Evolutionary conservation across 2,888 invertebrate genomes (phyloP).

Genomic region (Nemoura dubitans): DNA sequence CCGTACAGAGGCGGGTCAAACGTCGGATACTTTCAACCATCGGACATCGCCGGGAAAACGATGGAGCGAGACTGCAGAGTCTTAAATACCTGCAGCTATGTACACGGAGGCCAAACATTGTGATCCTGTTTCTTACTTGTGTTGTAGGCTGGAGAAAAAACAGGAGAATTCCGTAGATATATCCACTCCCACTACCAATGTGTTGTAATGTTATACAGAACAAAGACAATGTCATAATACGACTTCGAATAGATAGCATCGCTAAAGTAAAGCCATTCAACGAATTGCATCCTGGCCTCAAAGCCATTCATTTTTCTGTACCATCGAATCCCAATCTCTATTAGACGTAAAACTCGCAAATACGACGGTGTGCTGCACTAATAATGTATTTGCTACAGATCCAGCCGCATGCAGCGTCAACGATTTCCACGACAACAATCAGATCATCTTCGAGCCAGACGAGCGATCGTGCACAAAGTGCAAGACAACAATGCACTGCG

Average conservation of each 20-base stretch:
- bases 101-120: too few species aligned
- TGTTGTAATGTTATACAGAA: not conserved
- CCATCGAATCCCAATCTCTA: not conserved
- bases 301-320: not conserved
- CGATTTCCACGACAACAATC: not conserved
- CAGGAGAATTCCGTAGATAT: not conserved
- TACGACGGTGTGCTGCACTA: not conserved
- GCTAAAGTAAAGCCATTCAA: not conserved
- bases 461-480: too few species aligned
- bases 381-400: not conserved
- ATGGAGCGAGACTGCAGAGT: too few species aligned
- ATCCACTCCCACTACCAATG: too few species aligned
- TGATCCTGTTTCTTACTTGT: not conserved
- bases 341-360: not conserved
- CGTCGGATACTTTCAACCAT: too few species aligned
- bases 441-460: not conserved
- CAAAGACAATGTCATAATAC: constrained; percentile 7
- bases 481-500: too few species aligned
- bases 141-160: not conserved
- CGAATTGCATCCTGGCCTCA: not conserved
- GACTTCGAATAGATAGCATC: not conserved
- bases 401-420: not conserved
- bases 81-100: too few species aligned
- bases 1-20: too few species aligned
- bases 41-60: too few species aligned